phyloP scores from a whole-genome alignment of 2,888 invertebrate species.

The Cerceris rybyensis region DNA sequence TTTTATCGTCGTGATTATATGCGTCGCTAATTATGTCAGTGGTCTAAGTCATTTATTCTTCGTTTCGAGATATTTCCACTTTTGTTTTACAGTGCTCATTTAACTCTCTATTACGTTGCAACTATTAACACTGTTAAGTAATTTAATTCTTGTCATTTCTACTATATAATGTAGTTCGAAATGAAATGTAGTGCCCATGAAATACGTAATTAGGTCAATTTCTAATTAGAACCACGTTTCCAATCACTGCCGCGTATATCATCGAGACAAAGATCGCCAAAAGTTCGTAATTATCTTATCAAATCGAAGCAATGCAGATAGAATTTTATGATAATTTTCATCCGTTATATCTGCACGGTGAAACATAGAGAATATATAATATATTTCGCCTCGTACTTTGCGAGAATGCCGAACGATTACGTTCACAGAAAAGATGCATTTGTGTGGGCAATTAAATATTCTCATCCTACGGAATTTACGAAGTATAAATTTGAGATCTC shows the following conservation, averaged over 20 bases:
- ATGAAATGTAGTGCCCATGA: background rate
- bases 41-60: too few relatives aligned
- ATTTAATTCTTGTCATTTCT: too few relatives aligned
- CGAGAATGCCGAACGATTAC: slow-evolving; percentile 38
- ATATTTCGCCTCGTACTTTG: slow-evolving; percentile 26
- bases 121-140: too few relatives aligned
- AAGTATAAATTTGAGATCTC: background rate
- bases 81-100: too few relatives aligned
- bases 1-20: too few relatives aligned
- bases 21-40: too few relatives aligned
- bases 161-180: too few relatives aligned
- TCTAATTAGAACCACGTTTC: too few relatives aligned
- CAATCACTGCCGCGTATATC: too few relatives aligned
- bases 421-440: slow-evolving; percentile 31
- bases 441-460: slow-evolving; percentile 8
- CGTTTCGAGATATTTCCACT: too few relatives aligned
- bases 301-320: background rate
- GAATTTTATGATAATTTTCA: background rate
- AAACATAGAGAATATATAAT: slow-evolving; percentile 37
- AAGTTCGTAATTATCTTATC: slow-evolving; percentile 1
- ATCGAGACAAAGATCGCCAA: background rate
- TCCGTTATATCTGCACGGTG: background rate
- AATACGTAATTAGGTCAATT: background rate
- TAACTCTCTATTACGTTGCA: too few relatives aligned
- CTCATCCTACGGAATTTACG: slow-evolving; percentile 1